Percentiles rank a stretch among this genome's conserved stretches.
Conservation (phyloP, 2,113 vertebrate genomes). For the Semnornis frantzii region DNA sequence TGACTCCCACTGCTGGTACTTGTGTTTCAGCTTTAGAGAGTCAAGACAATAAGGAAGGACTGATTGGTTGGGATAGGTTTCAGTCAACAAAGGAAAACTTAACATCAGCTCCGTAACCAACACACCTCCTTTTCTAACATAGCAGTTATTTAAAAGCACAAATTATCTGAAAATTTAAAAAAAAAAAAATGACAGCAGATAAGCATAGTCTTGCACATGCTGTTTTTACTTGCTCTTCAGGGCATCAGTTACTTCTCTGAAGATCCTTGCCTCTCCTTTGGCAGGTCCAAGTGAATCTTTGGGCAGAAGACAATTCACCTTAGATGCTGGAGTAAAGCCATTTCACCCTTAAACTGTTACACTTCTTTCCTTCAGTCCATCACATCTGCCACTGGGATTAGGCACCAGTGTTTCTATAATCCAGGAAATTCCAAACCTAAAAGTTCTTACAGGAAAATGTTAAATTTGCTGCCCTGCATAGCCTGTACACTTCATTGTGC, state of each 20-base stretch:
- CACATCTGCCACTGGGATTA: background rate
- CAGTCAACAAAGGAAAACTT: background rate
- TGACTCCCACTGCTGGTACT: background rate
- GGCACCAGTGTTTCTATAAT: background rate
- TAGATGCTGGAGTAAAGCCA: rapidly evolving
- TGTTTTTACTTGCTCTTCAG: background rate
- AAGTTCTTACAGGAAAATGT: background rate
- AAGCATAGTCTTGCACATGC: background rate
- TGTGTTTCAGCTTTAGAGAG: background rate
- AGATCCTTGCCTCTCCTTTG: background rate
- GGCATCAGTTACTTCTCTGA: background rate
- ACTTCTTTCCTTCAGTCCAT: background rate
- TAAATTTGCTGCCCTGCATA: background rate
- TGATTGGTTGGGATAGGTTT: background rate
- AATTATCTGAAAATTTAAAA: background rate
- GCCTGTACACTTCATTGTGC: background rate
- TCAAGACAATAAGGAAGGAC: background rate
- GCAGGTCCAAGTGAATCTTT: background rate
- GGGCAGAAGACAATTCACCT: background rate
- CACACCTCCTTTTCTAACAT: background rate
- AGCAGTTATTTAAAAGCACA: background rate
- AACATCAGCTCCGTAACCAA: background rate
- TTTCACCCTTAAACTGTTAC: background rate
- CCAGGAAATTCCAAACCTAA: slow-evolving; percentile 12
- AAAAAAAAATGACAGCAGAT: background rate